Percentiles rank a stretch among this genome's conserved stretches.
Evolutionary conservation across 1,140 invertebrate species (phyloP).

Genomic region (Reticulitermes speratus): DNA sequence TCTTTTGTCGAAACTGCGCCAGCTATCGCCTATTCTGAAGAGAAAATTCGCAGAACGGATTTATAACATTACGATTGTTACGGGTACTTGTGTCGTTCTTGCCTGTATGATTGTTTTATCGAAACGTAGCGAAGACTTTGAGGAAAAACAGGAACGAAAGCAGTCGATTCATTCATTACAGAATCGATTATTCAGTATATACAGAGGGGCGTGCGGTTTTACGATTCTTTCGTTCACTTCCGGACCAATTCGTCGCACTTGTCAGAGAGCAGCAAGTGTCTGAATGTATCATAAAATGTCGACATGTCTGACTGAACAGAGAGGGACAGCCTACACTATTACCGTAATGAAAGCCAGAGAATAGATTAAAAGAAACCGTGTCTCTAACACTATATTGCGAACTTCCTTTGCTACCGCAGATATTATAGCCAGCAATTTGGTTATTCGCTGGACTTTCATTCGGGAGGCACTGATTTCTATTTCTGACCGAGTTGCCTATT

Average conservation of each 20-base stretch:
- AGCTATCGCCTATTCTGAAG: background rate
- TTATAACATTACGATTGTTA: background rate
- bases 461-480: too few relatives aligned
- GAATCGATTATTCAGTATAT: slow-evolving; percentile 14
- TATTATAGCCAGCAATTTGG: too few relatives aligned
- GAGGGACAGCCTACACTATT: background rate
- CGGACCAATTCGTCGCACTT: slow-evolving; percentile 3
- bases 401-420: too few relatives aligned
- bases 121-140: background rate
- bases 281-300: background rate
- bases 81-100: background rate
- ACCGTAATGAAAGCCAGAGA: background rate
- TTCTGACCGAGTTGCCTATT: too few relatives aligned
- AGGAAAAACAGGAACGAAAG: background rate
- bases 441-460: too few relatives aligned
- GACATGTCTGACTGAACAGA: background rate
- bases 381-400: background rate
- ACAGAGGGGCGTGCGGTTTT: background rate
- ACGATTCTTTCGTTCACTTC: background rate
- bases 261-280: background rate
- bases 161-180: background rate
- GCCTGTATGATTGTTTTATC: background rate
- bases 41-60: background rate
- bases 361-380: background rate
- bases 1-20: background rate